A percentile compares a stretch with the other conserved stretches of the same genome.
Evolutionary conservation across 1,140 invertebrate genomes (phyloP).

Genomic region (Linepithema humile): DNA sequence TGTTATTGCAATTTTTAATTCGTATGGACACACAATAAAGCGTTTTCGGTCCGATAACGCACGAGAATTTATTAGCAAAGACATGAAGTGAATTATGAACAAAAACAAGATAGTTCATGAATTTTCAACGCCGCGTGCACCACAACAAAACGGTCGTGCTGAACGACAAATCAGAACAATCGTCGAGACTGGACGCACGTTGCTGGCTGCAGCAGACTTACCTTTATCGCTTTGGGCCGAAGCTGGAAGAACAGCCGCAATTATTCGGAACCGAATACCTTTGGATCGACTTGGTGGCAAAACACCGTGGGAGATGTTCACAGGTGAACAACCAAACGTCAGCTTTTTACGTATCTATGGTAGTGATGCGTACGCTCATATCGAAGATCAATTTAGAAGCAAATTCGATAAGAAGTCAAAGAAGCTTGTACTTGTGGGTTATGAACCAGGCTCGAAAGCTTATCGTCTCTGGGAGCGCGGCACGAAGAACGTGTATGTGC

Average conservation of each 20-base stretch:
- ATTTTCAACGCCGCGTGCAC: background rate
- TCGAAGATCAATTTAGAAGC: background rate
- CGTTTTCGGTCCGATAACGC: background rate
- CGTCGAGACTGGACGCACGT: background rate
- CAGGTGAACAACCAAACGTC: background rate
- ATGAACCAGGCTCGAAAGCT: conserved; percentile 1
- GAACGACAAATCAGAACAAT: background rate
- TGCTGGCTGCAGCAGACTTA: background rate
- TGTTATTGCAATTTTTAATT: background rate
- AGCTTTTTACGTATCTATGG: background rate
- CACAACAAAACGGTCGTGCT: background rate
- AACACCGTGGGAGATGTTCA: background rate
- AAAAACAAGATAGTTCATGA: background rate
- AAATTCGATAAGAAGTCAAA: conserved; percentile 14
- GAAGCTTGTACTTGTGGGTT: conserved; percentile 17
- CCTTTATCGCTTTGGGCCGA: background rate
- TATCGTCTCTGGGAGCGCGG: conserved; percentile 23
- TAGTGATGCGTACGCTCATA: background rate
- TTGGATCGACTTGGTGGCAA: background rate
- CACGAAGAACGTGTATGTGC: background rate
- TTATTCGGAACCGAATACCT: background rate
- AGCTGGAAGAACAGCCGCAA: background rate
- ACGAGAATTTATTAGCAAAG: background rate
- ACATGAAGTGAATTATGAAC: background rate
- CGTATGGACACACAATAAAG: background rate